Evolutionary conservation across 2,888 invertebrate species (phyloP).

Genomic region (Cantharis lateralis): DNA sequence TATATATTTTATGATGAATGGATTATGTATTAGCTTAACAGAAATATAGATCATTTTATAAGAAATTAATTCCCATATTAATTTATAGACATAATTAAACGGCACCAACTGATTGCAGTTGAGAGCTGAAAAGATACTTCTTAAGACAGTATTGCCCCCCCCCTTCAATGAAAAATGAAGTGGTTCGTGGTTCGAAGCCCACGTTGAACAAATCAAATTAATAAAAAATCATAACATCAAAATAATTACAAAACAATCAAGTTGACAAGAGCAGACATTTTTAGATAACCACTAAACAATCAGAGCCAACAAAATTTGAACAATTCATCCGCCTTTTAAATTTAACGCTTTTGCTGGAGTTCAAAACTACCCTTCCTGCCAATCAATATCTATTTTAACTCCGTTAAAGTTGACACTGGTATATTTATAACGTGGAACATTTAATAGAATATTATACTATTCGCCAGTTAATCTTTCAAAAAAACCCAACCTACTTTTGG

Average conservation of each 20-base stretch:
- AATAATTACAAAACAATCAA: not conserved
- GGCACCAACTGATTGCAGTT: not conserved
- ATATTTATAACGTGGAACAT: conserved; percentile 7
- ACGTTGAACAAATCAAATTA: not conserved
- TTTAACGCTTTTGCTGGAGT: not conserved
- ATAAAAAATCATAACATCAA: not conserved
- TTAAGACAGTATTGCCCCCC: no score
- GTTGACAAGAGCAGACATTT: not conserved
- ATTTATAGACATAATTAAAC: not conserved
- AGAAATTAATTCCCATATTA: not conserved
- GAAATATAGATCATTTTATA: not conserved
- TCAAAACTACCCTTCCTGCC: conserved; percentile 5
- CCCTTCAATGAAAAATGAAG: no score
- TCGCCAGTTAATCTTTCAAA: not conserved
- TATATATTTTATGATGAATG: not conserved
- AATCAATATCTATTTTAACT: conserved; percentile 15
- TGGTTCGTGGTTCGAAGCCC: no score
- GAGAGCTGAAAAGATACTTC: not conserved
- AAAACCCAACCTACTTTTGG: not conserved
- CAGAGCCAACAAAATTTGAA: not conserved
- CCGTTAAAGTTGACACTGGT: not conserved
- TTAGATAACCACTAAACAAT: not conserved
- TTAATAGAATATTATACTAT: not conserved
- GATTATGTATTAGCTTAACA: not conserved
- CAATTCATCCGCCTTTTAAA: not conserved